A percentile compares a stretch with the other conserved stretches of the same genome.
Evolutionary conservation across 2,113 vertebrate species (phyloP).

Genomic region (Beaufortia kweichowensis): DNA sequence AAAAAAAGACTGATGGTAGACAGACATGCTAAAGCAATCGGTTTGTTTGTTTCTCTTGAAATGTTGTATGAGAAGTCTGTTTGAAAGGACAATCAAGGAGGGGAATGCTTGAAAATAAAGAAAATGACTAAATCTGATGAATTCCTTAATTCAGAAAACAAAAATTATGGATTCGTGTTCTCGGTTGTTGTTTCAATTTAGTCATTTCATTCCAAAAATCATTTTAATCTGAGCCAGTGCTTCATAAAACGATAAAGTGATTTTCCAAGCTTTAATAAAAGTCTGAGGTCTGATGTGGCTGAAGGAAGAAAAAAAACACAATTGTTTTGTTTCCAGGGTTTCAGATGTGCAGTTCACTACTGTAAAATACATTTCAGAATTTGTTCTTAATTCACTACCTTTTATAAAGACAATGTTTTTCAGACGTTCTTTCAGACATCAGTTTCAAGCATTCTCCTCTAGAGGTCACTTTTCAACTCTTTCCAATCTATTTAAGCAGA

Average conservation of each 20-base stretch:
- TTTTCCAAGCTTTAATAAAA: background rate
- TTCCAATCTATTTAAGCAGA: constrained; percentile 26
- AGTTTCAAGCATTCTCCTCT: constrained; percentile 61
- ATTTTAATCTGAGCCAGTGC: background rate
- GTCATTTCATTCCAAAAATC: background rate
- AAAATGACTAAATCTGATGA: background rate
- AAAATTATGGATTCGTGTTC: background rate
- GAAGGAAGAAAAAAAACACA: constrained; percentile 3
- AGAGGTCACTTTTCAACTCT: constrained; percentile 41
- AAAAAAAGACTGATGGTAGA: constrained; percentile 12
- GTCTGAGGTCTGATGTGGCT: background rate
- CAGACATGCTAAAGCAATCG: constrained; percentile 14
- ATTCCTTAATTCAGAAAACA: background rate
- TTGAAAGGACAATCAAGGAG: constrained; percentile 43
- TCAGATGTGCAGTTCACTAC: constrained; percentile 13
- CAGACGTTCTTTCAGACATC: constrained; percentile 22
- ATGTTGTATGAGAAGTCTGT: constrained; percentile 36
- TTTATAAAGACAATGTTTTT: background rate
- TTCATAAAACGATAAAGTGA: background rate
- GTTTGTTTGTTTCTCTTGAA: constrained; percentile 30
- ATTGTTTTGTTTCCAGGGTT: background rate
- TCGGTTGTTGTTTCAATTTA: background rate
- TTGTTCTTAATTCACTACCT: background rate
- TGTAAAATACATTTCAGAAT: background rate
- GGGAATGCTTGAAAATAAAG: constrained; percentile 58